Evolutionary conservation across 2,797 vertebrate species (phyloP).

Genomic region (Onychomys leucogaster): DNA sequence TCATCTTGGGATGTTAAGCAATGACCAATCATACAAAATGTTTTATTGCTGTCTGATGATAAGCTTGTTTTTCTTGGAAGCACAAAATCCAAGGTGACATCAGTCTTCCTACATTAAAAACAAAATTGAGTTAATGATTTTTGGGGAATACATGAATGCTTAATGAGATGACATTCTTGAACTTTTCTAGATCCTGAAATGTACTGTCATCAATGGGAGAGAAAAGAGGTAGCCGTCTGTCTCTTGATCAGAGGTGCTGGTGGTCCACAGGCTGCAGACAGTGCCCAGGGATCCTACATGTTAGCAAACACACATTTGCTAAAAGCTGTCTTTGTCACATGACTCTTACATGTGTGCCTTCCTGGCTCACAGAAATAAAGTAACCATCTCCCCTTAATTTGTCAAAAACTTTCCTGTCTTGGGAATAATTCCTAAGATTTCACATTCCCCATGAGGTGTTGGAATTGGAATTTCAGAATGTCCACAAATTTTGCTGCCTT

Average conservation of each 20-base stretch:
- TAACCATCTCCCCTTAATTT: neutral
- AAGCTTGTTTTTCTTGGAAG: conserved; percentile 96
- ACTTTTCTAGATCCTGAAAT: neutral
- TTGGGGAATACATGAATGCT: neutral
- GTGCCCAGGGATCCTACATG: neutral
- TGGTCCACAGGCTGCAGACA: neutral
- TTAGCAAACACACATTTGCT: neutral
- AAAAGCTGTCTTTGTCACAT: neutral
- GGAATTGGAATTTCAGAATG: neutral
- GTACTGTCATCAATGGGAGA: neutral
- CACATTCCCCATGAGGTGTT: neutral
- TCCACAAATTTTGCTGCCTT: neutral
- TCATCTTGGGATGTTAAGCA: conserved; percentile 91
- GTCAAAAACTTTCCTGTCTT: neutral
- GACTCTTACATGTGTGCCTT: neutral
- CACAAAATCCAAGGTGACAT: conserved; percentile 95
- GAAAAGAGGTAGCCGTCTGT: neutral
- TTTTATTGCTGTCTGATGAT: conserved; percentile 97
- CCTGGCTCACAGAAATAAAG: neutral
- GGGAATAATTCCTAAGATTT: neutral
- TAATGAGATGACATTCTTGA: conserved; percentile 2
- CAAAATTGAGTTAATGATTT: conserved; percentile 58
- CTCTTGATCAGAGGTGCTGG: neutral
- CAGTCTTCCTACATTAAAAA: conserved; percentile 91
- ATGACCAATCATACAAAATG: conserved; percentile 97